Evolutionary conservation across 2,113 vertebrate genomes (phyloP).

Genomic region (Psilopsiagon aurifrons): DNA sequence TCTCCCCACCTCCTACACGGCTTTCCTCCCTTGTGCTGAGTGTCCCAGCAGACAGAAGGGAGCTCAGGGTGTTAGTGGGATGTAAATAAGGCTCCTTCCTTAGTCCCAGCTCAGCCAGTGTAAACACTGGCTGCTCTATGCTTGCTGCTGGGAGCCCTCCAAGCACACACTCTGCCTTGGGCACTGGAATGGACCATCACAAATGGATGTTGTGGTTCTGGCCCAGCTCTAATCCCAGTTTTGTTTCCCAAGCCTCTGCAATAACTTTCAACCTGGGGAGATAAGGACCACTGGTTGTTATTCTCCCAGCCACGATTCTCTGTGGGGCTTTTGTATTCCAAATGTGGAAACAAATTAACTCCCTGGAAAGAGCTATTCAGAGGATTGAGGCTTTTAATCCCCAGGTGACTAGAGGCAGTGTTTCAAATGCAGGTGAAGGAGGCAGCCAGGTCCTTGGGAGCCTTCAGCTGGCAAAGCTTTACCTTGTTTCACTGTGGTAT

Average conservation of each 20-base stretch:
- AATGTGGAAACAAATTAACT: not conserved
- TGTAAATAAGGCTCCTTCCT: not conserved
- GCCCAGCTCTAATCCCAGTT: not conserved
- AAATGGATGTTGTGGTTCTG: not conserved
- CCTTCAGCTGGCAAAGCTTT: not conserved
- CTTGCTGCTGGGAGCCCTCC: not conserved
- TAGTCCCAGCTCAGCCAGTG: not conserved
- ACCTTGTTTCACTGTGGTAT: not conserved
- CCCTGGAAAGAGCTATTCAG: not conserved
- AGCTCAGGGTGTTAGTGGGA: not conserved
- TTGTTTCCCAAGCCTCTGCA: not conserved
- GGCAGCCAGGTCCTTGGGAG: not conserved
- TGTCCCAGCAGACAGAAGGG: not conserved
- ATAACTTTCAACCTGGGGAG: not conserved
- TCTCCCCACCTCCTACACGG: not conserved
- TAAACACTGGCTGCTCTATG: not conserved
- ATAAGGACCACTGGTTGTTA: not conserved
- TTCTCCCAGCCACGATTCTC: not conserved
- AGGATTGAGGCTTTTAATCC: fast-evolving
- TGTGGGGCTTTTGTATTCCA: not conserved
- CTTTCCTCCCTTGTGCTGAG: not conserved
- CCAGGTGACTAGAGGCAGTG: not conserved
- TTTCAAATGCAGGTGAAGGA: not conserved
- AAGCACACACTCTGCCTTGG: not conserved
- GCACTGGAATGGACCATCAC: not conserved